phyloP scores from a whole-genome alignment of 1,140 invertebrate genomes.

The Drosophila paulistorum region DNA sequence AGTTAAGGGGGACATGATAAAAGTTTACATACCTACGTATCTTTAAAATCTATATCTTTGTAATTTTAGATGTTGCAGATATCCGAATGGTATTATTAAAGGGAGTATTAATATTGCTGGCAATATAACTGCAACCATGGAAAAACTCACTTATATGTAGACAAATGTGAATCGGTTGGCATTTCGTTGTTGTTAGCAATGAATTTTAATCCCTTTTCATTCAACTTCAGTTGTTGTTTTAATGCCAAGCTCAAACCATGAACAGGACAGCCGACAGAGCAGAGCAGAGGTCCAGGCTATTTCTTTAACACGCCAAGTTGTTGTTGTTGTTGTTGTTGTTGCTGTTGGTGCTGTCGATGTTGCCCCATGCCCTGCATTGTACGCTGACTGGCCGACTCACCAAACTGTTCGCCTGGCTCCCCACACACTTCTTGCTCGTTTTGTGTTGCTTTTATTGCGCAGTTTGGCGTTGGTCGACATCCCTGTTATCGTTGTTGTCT shows the following conservation, averaged over 20 bases:
- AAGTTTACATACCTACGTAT: no score
- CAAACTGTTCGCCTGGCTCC: neutral
- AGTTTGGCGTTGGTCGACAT: conserved; percentile 65
- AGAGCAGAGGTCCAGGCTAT: conserved; percentile 31
- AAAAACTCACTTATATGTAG: conserved; percentile 18
- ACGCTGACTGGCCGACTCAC: no score
- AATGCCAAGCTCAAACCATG: conserved; percentile 63
- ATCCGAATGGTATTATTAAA: neutral
- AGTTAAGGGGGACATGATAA: neutral
- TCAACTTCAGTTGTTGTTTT: conserved; percentile 57
- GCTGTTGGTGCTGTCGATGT: conserved; percentile 2
- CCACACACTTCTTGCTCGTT: conserved; percentile 16
- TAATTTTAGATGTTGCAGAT: neutral
- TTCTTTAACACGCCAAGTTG: conserved; percentile 56
- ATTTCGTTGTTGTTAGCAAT: conserved; percentile 59
- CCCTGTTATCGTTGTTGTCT: conserved; percentile 71
- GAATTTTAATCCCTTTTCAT: conserved; percentile 72
- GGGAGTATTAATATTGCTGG: neutral
- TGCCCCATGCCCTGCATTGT: neutral
- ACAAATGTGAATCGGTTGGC: neutral
- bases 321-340: conserved; percentile 24
- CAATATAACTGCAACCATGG: conserved; percentile 1
- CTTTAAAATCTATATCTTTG: no score
- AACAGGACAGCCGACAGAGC: neutral
- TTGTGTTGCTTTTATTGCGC: conserved; percentile 74